These are phyloP conservation scores for Virgularia gustaviana DNA, from an alignment of 92 coral and sea anemone species.

Conservation along the genomic window DNA sequence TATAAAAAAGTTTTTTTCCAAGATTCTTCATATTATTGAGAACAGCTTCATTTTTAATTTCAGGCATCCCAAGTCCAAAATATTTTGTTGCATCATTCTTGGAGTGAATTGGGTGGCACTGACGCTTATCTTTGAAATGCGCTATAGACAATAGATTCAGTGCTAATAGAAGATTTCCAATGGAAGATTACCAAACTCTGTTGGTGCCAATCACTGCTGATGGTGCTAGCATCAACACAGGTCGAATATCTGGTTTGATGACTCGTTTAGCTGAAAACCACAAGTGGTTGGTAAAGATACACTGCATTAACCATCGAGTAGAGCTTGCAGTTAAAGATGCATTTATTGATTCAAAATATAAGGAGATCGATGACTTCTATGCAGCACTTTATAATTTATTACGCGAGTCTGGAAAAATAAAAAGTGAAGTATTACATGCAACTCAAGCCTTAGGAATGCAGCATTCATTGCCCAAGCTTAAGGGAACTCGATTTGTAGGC, in stretches of 20 bases:
- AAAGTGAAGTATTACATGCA: neutral
- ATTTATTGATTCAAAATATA: constrained; percentile 7
- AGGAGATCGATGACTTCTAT: constrained; percentile 16
- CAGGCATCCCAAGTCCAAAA: too few relatives aligned
- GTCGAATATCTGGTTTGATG: neutral
- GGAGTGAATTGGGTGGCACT: too few relatives aligned
- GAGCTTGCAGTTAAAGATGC: constrained; percentile 1
- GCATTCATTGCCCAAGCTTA: neutral
- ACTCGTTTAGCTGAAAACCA: too few relatives aligned
- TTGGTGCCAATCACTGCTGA: constrained; percentile 14
- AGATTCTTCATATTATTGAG: too few relatives aligned
- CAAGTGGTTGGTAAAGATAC: constrained; percentile 13
- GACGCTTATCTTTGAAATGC: too few relatives aligned
- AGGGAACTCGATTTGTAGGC: constrained; percentile 2
- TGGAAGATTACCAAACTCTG: too few relatives aligned
- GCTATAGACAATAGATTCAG: too few relatives aligned
- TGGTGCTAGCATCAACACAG: constrained; percentile 1
- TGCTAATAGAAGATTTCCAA: too few relatives aligned
- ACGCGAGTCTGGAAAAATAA: neutral
- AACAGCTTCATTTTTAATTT: too few relatives aligned
- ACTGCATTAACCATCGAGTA: constrained; percentile 9
- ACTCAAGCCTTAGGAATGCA: too few relatives aligned
- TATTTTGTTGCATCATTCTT: too few relatives aligned
- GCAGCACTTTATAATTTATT: neutral
- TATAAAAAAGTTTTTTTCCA: too few relatives aligned